These are phyloP conservation scores for Kradibia gibbosae DNA, from an alignment of 1,140 invertebrate species.

Conservation along the genomic window DNA sequence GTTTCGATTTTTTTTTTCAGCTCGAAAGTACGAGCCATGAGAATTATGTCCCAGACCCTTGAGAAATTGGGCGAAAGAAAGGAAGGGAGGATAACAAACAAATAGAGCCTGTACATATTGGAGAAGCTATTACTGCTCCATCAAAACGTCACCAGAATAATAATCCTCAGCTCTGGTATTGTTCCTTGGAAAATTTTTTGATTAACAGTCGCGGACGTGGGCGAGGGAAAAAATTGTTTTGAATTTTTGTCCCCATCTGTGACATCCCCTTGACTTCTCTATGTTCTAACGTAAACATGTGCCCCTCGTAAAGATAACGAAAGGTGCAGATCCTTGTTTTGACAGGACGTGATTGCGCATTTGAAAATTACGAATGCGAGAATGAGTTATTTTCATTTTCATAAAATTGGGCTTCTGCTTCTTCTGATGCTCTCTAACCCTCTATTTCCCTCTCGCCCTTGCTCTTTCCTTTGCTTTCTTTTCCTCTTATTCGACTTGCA, in stretches of 20 bases:
- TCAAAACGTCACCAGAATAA: slow-evolving; percentile 52
- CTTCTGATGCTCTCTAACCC: neutral
- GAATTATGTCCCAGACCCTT: neutral
- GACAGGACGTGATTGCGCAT: slow-evolving; percentile 37
- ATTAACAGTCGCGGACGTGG: neutral
- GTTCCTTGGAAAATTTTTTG: neutral
- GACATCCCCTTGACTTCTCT: too few species aligned
- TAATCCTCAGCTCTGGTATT: neutral
- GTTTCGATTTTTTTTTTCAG: neutral
- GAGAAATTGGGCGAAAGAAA: too few species aligned
- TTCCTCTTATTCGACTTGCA: too few species aligned
- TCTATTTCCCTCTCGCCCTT: neutral
- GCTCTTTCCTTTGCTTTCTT: neutral
- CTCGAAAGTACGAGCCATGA: slow-evolving; percentile 3
- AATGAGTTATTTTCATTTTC: slow-evolving; percentile 39
- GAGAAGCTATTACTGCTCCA: slow-evolving; percentile 57
- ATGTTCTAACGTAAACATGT: neutral
- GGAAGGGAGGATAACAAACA: slow-evolving; percentile 19
- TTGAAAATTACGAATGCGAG: slow-evolving; percentile 35
- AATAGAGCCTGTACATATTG: slow-evolving; percentile 56
- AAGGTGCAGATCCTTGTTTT: neutral
- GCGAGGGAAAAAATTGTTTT: slow-evolving; percentile 13
- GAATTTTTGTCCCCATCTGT: slow-evolving; percentile 21
- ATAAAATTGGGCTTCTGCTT: slow-evolving; percentile 8
- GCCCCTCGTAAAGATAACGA: neutral